These are phyloP conservation scores for Coenonympha arcania DNA, from an alignment of 2,888 invertebrate species.

Conservation along the genomic window DNA sequence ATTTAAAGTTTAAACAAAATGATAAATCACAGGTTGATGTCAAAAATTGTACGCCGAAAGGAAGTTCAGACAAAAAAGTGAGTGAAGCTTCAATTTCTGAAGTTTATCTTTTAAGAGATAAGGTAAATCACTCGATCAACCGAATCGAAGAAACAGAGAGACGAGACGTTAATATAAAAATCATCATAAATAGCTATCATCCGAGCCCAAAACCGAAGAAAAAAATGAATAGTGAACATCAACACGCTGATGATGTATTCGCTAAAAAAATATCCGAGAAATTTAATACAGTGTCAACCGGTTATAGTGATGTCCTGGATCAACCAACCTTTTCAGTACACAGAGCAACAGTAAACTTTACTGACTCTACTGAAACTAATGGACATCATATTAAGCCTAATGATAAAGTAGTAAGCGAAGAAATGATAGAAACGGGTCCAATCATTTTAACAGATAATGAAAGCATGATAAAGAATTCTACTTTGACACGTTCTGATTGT, in stretches of 20 bases:
- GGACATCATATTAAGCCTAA: slow-evolving; percentile 7
- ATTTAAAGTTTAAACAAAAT: slow-evolving; percentile 45
- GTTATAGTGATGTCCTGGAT: slow-evolving; percentile 39
- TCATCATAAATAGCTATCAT: slow-evolving; percentile 40
- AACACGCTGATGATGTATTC: slow-evolving; percentile 34
- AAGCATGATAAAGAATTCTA: slow-evolving; percentile 13
- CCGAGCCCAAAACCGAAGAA: slow-evolving; percentile 18
- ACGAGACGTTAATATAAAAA: slow-evolving; percentile 52
- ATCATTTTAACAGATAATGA: slow-evolving; percentile 22
- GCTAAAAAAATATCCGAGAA: slow-evolving; percentile 47
- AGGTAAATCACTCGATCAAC: slow-evolving; percentile 22
- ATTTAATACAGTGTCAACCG: slow-evolving; percentile 53
- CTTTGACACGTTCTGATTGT: slow-evolving; percentile 6
- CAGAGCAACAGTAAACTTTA: slow-evolving; percentile 41
- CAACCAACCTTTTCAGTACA: slow-evolving; percentile 41
- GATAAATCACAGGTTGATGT: slow-evolving; percentile 47
- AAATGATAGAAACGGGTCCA: slow-evolving; percentile 20
- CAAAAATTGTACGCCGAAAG: slow-evolving; percentile 30
- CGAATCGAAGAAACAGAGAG: slow-evolving; percentile 32
- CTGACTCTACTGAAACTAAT: slow-evolving; percentile 21
- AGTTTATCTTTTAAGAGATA: slow-evolving; percentile 39
- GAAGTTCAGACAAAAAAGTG: slow-evolving; percentile 22
- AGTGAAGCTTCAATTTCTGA: slow-evolving; percentile 34
- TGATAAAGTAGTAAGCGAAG: slow-evolving; percentile 16
- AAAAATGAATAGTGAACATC: slow-evolving; percentile 17